These are phyloP conservation scores for Loris lydekkerianus DNA, from an alignment of 2,797 vertebrate species.

Conservation along the genomic window DNA sequence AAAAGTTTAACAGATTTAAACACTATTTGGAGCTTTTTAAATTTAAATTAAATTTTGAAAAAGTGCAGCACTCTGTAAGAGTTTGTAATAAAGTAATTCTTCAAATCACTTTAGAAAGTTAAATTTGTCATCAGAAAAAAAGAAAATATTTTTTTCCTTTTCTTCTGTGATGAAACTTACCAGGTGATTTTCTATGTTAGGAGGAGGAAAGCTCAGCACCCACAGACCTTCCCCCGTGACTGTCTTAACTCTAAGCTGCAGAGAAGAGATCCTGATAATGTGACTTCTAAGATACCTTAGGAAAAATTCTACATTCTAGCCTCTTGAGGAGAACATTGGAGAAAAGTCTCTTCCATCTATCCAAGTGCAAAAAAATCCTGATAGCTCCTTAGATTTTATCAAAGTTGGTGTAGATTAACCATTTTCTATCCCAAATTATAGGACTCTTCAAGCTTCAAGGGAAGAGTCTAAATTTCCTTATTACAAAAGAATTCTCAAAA, in stretches of 20 bases:
- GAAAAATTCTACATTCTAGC: not conserved
- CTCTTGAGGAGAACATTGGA: not conserved
- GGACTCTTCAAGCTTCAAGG: not conserved
- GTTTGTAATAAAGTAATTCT: not conserved
- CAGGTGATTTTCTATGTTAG: not conserved
- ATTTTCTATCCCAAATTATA: not conserved
- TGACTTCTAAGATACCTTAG: not conserved
- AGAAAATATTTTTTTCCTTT: not conserved
- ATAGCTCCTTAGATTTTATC: not conserved
- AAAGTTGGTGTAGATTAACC: not conserved
- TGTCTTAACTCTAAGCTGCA: not conserved
- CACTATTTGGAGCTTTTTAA: not conserved
- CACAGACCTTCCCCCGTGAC: not conserved
- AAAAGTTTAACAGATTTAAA: not conserved
- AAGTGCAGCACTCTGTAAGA: not conserved
- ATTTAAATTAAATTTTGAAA: not conserved
- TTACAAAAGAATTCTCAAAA: not conserved
- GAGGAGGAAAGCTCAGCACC: not conserved
- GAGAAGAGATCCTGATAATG: not conserved
- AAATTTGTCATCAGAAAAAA: constrained; percentile 24
- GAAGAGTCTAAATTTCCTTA: not conserved
- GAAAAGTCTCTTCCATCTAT: not conserved
- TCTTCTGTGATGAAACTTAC: not conserved
- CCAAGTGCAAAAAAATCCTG: not conserved
- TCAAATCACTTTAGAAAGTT: not conserved